phyloP scores from a whole-genome alignment of 2,888 invertebrate genomes.

The Tetheella fluctuosa region DNA sequence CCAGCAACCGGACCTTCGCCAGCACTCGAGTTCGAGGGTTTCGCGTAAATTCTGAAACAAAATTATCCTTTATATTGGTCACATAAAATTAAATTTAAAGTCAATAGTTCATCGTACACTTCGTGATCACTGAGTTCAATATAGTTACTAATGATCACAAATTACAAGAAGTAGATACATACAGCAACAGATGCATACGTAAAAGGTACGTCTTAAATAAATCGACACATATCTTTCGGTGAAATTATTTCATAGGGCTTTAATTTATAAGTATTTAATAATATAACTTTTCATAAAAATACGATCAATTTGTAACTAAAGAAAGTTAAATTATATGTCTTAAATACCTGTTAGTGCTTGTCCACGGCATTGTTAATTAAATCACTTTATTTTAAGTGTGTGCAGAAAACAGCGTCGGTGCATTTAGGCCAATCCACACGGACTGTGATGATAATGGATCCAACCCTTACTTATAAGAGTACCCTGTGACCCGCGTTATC shows the following conservation, averaged over 20 bases:
- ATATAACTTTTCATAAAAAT: neutral
- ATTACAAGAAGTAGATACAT: too few species aligned
- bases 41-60: conserved; percentile 75
- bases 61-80: neutral
- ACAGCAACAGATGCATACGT: too few species aligned
- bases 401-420: conserved; percentile 72
- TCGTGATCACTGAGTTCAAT: neutral
- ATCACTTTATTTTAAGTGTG: conserved; percentile 76
- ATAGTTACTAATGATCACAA: neutral
- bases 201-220: too few species aligned
- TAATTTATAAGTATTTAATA: too few species aligned
- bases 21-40: conserved; percentile 74
- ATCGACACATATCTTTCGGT: too few species aligned
- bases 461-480: conserved; percentile 63
- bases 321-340: neutral
- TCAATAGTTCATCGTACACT: conserved; percentile 11
- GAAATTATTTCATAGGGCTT: too few species aligned
- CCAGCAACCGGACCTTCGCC: conserved; percentile 43
- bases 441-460: conserved; percentile 54
- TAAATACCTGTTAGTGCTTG: conserved; percentile 75
- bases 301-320: neutral
- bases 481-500: conserved; percentile 75
- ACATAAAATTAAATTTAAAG: neutral
- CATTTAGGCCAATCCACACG: conserved; percentile 54
- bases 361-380: conserved; percentile 71